Conservation (phyloP, 2,797 vertebrate genomes). For the Syndactyla subalaris region DNA sequence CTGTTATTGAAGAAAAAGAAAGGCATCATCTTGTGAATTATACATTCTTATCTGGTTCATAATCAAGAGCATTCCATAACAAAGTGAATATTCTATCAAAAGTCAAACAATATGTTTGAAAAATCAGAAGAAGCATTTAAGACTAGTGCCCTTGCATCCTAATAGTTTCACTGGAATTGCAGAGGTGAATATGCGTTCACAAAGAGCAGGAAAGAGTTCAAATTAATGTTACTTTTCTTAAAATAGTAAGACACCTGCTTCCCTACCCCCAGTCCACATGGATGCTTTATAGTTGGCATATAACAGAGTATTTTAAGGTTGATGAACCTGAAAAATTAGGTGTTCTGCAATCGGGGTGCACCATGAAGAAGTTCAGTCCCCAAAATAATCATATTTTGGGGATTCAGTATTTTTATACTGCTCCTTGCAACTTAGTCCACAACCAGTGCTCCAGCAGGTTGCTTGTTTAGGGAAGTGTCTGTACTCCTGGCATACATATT, state of each 20-base stretch:
- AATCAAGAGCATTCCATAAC: conserved; percentile 54
- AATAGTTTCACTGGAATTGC: not conserved
- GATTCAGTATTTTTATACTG: not conserved
- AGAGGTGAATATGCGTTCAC: not conserved
- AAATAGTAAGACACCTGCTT: not conserved
- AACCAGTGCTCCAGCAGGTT: not conserved
- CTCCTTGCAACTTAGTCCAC: not conserved
- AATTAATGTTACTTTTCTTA: not conserved
- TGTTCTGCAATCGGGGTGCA: not conserved
- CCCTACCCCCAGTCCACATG: not conserved
- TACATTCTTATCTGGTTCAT: conserved; percentile 27
- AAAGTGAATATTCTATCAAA: conserved; percentile 67
- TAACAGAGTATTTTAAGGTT: not conserved
- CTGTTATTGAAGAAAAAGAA: not conserved
- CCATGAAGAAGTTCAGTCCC: not conserved
- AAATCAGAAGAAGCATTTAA: conserved; percentile 48
- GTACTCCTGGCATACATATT: not conserved
- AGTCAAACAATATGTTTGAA: conserved; percentile 63
- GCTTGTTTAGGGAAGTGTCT: not conserved
- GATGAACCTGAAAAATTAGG: not conserved
- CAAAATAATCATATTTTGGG: not conserved
- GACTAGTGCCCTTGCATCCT: conserved; percentile 20
- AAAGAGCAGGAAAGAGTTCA: not conserved
- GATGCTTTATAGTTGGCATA: not conserved
- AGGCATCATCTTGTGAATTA: conserved; percentile 24